Evolutionary conservation across 2,797 vertebrate species (phyloP), one percentile per base, ranked within the genome.

Genomic region (Myotis daubentonii): DNA sequence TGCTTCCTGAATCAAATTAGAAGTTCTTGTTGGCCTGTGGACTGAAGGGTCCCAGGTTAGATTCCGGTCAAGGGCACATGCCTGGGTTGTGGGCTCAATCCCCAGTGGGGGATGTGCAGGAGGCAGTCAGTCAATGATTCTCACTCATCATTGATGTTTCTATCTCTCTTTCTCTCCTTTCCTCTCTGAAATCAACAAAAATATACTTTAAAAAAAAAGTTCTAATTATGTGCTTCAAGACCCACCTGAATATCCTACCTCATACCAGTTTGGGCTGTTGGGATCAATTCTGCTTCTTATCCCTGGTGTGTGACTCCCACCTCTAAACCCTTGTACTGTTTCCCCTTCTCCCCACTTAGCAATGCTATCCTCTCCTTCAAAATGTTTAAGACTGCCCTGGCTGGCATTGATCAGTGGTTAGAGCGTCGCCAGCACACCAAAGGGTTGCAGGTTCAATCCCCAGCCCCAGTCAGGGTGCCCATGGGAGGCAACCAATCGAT

Each of bases 1-100:
- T 68, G 60, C 66, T 36, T 96, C 70, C 72, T 92, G 65, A 94
- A 49, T 89, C 51, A 93, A 62, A 94, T 89, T 76, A 57, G 62
- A 86, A 89, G 89, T 83, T 65, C 38, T 82, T 62, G 60, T 62
- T 62, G 60, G 28, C 60, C 60, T 62, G 60, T 1, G 12, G 60
- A 62, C 47, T 62, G 28, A 62, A 62, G 60, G 41, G 65, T 66
- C 65, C 16, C 16, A 17, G 65, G n/a, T 33, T 8, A 1, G 0
- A 66, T 33, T 66, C 16, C 3, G 3, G n/a, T n/a, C n/a, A n/a
- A 66, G 15, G 62, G 16, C 62, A 66, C 62, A 66, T n/a, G 62
- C n/a, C 65, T 33, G n/a, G 65, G 16, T 66, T 33, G 65, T 33
- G 16, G 16, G 65, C 65, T 33, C 16, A 0, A 33, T 66, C 65